These are phyloP conservation scores for Paracanthobrama guichenoti DNA, from an alignment of 2,113 vertebrate genomes.

Conservation along the genomic window DNA sequence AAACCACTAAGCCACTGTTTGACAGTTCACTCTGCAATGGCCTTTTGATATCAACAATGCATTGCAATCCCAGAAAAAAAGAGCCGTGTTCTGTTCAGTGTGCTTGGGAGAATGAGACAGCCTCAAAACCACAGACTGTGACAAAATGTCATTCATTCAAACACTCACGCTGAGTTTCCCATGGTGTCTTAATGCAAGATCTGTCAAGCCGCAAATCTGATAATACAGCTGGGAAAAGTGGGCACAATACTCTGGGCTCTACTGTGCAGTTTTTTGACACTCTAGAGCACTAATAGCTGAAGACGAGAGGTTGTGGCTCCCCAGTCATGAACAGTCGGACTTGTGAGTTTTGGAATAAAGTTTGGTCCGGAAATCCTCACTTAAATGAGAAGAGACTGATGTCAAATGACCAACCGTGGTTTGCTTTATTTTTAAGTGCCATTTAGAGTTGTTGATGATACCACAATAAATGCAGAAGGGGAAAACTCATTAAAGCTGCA, in stretches of 20 bases:
- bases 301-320: not conserved
- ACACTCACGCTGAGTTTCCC: conserved; percentile 39
- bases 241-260: not conserved
- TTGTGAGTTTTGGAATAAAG: not conserved
- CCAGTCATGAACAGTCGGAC: not conserved
- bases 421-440: not conserved
- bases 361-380: not conserved
- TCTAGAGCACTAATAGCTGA: not conserved
- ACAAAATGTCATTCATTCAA: conserved; percentile 40
- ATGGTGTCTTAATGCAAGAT: conserved; percentile 50
- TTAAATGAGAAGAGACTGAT: not conserved
- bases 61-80: conserved; percentile 1
- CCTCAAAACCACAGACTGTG: conserved; percentile 1
- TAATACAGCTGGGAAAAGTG: conserved; percentile 57
- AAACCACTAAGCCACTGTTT: conserved; percentile 40
- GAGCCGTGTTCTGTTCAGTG: not conserved
- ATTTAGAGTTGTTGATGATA: not conserved
- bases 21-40: conserved; percentile 26
- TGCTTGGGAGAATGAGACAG: not conserved
- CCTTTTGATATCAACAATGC: conserved; percentile 12
- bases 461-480: not conserved
- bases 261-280: conserved; percentile 10
- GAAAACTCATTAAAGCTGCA: not conserved
- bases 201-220: conserved; percentile 51
- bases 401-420: not conserved